Evolutionary conservation across 1,140 invertebrate genomes (phyloP).

Genomic region (Chlorops oryzae): DNA sequence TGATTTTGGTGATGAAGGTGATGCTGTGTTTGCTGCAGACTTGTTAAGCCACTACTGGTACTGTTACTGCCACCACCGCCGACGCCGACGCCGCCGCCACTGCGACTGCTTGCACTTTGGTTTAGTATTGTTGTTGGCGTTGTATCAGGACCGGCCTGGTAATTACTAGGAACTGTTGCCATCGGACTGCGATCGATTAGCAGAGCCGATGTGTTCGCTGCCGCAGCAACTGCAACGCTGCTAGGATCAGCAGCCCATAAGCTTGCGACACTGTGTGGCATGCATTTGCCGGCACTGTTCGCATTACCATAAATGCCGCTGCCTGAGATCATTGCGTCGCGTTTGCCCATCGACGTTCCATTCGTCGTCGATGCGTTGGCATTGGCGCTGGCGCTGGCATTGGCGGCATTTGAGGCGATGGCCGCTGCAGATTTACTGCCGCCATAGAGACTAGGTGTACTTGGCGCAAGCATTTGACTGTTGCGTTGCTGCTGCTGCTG

Average conservation of each 20-base stretch:
- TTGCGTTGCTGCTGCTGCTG: conserved; percentile 32
- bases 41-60: conserved; percentile 28
- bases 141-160: conserved; percentile 46
- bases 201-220: conserved; percentile 24
- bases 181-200: conserved; percentile 36
- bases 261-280: conserved; percentile 1
- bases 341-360: conserved; percentile 37
- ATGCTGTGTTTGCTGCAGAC: conserved; percentile 23
- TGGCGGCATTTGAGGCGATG: too few relatives aligned
- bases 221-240: conserved; percentile 14
- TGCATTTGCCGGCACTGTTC: neutral
- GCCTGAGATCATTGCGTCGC: conserved; percentile 45
- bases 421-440: conserved; percentile 19
- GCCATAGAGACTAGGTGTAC: conserved; percentile 16
- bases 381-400: conserved; percentile 7
- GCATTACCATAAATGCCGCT: conserved; percentile 21
- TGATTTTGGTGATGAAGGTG: conserved; percentile 6
- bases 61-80: conserved; percentile 15
- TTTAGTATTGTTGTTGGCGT: conserved; percentile 27
- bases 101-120: conserved; percentile 16
- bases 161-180: conserved; percentile 50
- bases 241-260: conserved; percentile 24
- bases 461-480: conserved; percentile 16
- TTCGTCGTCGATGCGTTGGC: too few relatives aligned
- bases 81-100: neutral